Base-by-base conservation (phyloP, 2,888 invertebrate genomes). In the Timandra comae region DNA sequence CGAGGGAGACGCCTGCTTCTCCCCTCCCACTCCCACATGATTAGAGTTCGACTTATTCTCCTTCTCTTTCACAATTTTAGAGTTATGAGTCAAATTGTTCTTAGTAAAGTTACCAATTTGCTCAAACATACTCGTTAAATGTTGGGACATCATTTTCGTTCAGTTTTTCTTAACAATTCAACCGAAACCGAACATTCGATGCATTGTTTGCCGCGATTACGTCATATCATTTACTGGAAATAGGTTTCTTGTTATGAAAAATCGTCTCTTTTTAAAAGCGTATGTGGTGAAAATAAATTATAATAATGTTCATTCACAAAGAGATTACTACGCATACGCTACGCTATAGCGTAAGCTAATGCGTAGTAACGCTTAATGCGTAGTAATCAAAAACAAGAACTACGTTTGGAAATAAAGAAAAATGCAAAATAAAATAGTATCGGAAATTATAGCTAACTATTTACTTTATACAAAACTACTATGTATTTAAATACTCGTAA, bases 91-190 rank as follows among this genome's bases (percentile, higher is more conserved):
- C 48, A 86, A 52, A 46, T 85, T 86, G 58, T 82, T 86, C 59
- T 86, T 86, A 1, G 86, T 86, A 33, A 86, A 86, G 63, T 86
- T 86, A 7, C 86, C 86, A 39, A 86, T 69, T 54, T 86, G 86
- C 56, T 86, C 86, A 55, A 86, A 86, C 79, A 86, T 84, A 47
- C 68, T 86, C 33, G 81, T 73, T 36, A 86, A 49, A 38, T 86
- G 86, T 56, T 86, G 86, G 20, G 86, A 76, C 86, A 86, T 86
- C 85, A 85, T 86, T 28, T 56, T 22, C 35, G 29, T 25, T 27
- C 29, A 40, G 34, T 48, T 41, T 33, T 38, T 30, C 30, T 33
- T 24, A 10, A 12, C 11, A 30, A 24, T 38, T 68, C 61, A 79
- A 35, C 76, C 76, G 46, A 69, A 68, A 29, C 67, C 74, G 38